These are phyloP conservation scores for Nasua narica DNA, from an alignment of 2,797 vertebrate genomes.

Conservation along the genomic window DNA sequence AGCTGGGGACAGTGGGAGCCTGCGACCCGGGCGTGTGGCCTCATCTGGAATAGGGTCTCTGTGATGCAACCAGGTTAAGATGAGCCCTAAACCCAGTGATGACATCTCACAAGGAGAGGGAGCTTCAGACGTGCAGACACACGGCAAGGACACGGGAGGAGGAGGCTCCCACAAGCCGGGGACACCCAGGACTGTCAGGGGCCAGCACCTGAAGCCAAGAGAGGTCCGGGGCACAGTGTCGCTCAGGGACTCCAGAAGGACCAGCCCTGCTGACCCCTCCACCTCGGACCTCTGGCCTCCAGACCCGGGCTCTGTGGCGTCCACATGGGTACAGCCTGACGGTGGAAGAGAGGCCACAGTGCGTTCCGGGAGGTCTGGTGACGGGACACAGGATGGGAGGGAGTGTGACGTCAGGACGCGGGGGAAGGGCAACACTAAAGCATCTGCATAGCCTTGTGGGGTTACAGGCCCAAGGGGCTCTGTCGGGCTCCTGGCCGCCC, in stretches of 20 bases:
- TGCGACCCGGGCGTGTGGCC: neutral
- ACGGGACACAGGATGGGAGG: too few relatives aligned
- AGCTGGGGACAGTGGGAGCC: too few relatives aligned
- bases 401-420: neutral
- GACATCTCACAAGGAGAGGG: neutral
- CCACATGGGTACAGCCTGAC: too few relatives aligned
- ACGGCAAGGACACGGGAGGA: accelerated
- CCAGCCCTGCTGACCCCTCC: neutral
- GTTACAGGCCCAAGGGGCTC: neutral
- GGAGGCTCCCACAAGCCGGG: neutral
- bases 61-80: neutral
- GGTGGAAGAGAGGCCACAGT: too few relatives aligned
- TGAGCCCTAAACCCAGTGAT: neutral
- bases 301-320: accelerated
- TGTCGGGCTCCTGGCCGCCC: neutral
- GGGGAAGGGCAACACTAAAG: neutral
- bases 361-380: neutral
- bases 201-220: neutral
- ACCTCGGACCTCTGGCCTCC: too few relatives aligned
- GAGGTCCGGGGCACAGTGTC: neutral
- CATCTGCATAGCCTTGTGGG: neutral
- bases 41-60: neutral
- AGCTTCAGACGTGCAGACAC: neutral
- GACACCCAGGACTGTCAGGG: accelerated
- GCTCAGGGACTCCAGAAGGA: neutral